Base-by-base conservation (phyloP, 2,113 vertebrate genomes). In the Chroicocephalus ridibundus region DNA sequence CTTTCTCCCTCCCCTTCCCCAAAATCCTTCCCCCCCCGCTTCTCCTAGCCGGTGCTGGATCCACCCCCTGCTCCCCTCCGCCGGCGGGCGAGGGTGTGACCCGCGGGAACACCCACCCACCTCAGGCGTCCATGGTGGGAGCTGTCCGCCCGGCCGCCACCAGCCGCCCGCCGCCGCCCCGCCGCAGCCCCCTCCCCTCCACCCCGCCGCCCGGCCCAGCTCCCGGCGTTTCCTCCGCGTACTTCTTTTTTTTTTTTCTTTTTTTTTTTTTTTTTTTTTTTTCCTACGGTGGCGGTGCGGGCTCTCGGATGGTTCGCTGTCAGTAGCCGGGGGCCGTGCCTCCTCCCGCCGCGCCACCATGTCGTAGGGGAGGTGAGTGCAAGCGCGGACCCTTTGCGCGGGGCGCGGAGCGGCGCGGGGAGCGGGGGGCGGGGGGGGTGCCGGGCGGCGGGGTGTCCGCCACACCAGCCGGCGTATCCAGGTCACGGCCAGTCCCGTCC, bases 291-390 rank as follows among this genome's bases (percentile, higher is more conserved):
- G 42, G 42, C 42, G 92, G 86, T 90, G 95, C 79, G 57, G 80
- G 81, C 74, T 87, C 58, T 69, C 58, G 88, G 90, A 95, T 93
- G 95, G 91, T 92, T 95, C 49, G 69, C 94, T 90, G 86, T 93
- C 95, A 31, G 90, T 93, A 90, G 90, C 82, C 40, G 89, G 93
- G 96, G 95, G 94, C 94, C 93, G 94, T 75, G 90, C 83, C 93
- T 91, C 94, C 96, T 95, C 95, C 93, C 83, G 89, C 88, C 89
- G 94, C 91, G 94, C 96, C 97, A 97, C 92, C 97, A 98, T 98
- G 97, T 97, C 98, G 97, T 98, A 97, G 97, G 94, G 93, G 97
- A 98, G 98, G 98, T 98, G 98, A 98, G 98, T 97, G 94, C 93
- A 36, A 42, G 82, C 90, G 94, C 78, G 75, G 92, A 93, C 55